A percentile compares a stretch with the other conserved stretches of the same genome.
Evolutionary conservation across 1,140 invertebrate species (phyloP).

Genomic region (Tigriopus japonicus): DNA sequence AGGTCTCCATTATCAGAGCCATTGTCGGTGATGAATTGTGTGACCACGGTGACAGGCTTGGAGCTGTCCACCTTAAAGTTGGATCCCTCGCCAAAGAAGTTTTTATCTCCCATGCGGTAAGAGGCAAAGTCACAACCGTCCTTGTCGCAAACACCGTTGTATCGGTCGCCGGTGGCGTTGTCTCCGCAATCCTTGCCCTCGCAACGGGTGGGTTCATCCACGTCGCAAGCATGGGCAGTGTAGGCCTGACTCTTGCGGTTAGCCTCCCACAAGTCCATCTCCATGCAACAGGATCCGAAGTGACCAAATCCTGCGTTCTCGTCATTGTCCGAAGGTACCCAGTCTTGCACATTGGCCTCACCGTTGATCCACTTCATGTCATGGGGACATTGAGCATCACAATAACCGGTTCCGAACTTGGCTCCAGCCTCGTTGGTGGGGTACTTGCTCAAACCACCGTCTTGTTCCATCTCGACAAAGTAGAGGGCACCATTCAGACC

Average conservation of each 20-base stretch:
- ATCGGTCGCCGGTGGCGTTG: conserved; percentile 16
- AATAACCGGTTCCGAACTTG: conserved; percentile 19
- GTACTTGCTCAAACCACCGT: conserved; percentile 18
- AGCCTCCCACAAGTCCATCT: conserved; percentile 20
- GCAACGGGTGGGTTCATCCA: conserved; percentile 15
- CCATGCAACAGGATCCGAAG: conserved; percentile 18
- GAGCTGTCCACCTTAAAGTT: conserved; percentile 17
- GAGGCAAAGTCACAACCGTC: conserved; percentile 18
- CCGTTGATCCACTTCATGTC: conserved; percentile 19
- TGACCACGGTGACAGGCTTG: conserved; percentile 17
- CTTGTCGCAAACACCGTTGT: conserved; percentile 19
- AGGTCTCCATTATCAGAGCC: conserved; percentile 19
- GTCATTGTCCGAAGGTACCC: conserved; percentile 17
- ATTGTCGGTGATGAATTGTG: conserved; percentile 19
- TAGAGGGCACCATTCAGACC: conserved; percentile 20
- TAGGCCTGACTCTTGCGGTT: conserved; percentile 17
- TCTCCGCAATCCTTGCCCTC: conserved; percentile 17
- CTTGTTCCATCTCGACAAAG: conserved; percentile 19
- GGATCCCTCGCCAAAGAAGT: conserved; percentile 13
- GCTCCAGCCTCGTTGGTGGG: conserved; percentile 17
- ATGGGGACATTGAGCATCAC: conserved; percentile 20
- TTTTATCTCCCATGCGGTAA: conserved; percentile 14
- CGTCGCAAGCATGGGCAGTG: conserved; percentile 17
- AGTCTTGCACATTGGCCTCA: conserved; percentile 17
- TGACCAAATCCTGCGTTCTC: conserved; percentile 17